Evolutionary conservation across 2,797 vertebrate genomes (phyloP).

Genomic region (Catamblyrhynchus diadema): DNA sequence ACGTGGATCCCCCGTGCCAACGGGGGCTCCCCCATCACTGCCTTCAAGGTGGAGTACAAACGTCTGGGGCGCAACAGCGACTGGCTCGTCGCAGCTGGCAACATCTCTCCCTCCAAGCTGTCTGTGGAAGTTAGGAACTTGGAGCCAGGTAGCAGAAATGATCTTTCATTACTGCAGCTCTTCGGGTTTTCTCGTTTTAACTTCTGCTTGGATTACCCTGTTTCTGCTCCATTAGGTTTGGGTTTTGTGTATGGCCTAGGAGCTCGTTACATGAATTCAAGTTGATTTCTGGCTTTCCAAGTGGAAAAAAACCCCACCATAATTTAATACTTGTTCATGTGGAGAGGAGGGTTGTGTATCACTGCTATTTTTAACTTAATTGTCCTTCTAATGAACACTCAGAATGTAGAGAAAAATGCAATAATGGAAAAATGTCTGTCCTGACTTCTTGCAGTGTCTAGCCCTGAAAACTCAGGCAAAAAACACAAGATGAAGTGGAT

Average conservation of each 20-base stretch:
- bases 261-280: not conserved
- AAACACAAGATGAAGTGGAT: not conserved
- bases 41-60: slow-evolving; percentile 93
- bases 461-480: not conserved
- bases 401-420: not conserved
- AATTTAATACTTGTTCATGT: not conserved
- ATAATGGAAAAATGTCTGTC: not conserved
- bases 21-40: slow-evolving; percentile 93
- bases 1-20: slow-evolving; percentile 97
- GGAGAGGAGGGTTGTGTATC: not conserved
- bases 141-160: slow-evolving; percentile 83
- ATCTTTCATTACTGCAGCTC: not conserved
- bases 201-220: not conserved
- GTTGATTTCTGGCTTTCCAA: slow-evolving; percentile 10
- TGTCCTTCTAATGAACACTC: not conserved
- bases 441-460: not conserved
- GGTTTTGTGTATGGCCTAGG: not conserved
- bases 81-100: slow-evolving; percentile 89
- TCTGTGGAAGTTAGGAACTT: slow-evolving; percentile 94
- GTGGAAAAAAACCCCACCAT: not conserved
- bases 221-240: not conserved
- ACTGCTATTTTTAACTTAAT: slow-evolving; percentile 2
- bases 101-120: slow-evolving; percentile 93
- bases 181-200: accelerated
- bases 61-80: slow-evolving; percentile 81